Base-by-base conservation (phyloP, 2,797 vertebrate species). In the Xyrichtys novacula region DNA sequence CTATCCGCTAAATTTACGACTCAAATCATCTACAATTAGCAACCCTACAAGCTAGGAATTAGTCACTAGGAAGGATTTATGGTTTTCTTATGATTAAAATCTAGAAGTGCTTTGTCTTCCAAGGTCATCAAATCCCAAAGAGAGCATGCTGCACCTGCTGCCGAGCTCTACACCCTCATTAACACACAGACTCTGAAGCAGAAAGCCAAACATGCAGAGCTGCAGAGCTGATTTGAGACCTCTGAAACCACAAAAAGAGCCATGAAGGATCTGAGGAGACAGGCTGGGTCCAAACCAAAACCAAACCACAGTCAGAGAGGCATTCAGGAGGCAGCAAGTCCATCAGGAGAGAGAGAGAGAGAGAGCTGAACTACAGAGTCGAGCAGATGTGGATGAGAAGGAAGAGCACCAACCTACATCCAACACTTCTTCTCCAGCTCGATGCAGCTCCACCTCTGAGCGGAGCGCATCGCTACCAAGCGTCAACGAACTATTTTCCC, bases 391-490 rank as follows among this genome's bases (percentile, higher is more conserved):
- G 62, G 31, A 73, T 66, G 43, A 79, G 81, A 77, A 76, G 90
- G 84, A 90, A 90, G 90, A 91, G 91, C 91, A 91, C 78, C 89
- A 91, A 91, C 90, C 88, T 84, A 84, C 66, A 74, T 47, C 75
- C 59, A 66, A 67, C 75, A 57, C 48, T 34, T 67, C 48, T 34
- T 67, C 63, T 80, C 52, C 40, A 25, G 65, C 17, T 49, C 40
- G 70, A 85, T 88, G 80, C 85, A 71, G n/a, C n/a, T n/a, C 87
- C 62, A 71, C 83, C 83, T 52, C 49, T 14, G 49, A 61, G 50
- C 4, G 42, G 83, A 79, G 81, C 73, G 83, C 85, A 78, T 66
- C 2, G 43, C 60, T 65, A 64, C 40, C 74, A 77, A 71, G 80
- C 42, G n/a, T 63, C 78, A 46, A 40, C 19, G 56, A 85, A 79